Conservation (phyloP, 2,797 vertebrate species). For the Schizothorax lantsangensis region DNA sequence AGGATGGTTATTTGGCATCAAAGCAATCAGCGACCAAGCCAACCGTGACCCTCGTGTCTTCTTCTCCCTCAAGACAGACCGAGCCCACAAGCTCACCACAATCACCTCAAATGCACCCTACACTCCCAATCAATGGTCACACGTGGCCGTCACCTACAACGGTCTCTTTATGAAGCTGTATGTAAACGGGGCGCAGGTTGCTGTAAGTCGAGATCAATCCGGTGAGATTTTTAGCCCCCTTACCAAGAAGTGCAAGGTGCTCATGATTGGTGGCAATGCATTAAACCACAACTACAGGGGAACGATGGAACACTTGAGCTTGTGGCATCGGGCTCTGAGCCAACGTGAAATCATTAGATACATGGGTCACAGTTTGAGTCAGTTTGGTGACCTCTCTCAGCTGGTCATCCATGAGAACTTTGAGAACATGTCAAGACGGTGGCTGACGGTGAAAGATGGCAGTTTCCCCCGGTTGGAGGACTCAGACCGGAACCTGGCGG, state of each 20-base stretch:
- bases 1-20: constrained; percentile 97
- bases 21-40: constrained; percentile 90
- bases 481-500: constrained; percentile 74
- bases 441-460: constrained; percentile 86
- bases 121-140: constrained; percentile 90
- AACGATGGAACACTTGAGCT: constrained; percentile 86
- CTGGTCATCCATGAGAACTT: constrained; percentile 93
- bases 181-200: constrained; percentile 93
- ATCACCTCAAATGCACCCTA: constrained; percentile 90
- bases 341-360: constrained; percentile 90
- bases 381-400: constrained; percentile 85
- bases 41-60: constrained; percentile 95
- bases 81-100: constrained; percentile 93
- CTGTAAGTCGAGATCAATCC: constrained; percentile 90
- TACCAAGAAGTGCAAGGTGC: constrained; percentile 94
- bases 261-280: constrained; percentile 94
- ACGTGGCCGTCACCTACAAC: constrained; percentile 91
- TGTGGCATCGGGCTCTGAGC: constrained; percentile 89
- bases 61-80: constrained; percentile 98
- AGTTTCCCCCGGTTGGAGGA: constrained; percentile 79
- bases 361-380: constrained; percentile 80
- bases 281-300: constrained; percentile 95
- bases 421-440: constrained; percentile 87
- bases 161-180: constrained; percentile 92
- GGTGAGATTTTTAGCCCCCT: constrained; percentile 94